These are phyloP conservation scores for Triplophysa rosa DNA, from an alignment of 2,113 vertebrate species.

Conservation along the genomic window DNA sequence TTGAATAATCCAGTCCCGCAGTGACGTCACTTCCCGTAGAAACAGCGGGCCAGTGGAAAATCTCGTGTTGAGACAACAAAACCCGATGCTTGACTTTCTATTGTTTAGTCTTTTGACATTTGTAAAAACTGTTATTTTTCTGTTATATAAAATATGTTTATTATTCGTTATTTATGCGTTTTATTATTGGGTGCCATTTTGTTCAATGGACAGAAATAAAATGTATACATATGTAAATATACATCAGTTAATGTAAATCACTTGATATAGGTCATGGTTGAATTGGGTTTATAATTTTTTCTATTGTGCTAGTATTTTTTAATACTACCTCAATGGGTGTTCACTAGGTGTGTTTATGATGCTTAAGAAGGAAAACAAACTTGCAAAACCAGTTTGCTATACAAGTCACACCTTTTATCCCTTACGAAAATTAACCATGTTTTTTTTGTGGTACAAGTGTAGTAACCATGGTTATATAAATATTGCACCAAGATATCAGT, in stretches of 20 bases:
- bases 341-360: conserved; percentile 25
- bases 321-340: not conserved
- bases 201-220: not conserved
- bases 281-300: not conserved
- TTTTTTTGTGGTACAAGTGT: too few species aligned
- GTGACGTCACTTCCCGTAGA: conserved; percentile 82
- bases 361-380: not conserved
- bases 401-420: not conserved
- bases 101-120: conserved; percentile 15
- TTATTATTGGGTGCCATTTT: not conserved
- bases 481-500: too few species aligned
- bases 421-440: too few species aligned
- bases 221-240: not conserved
- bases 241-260: not conserved
- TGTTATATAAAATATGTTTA: not conserved
- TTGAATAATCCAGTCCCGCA: conserved; percentile 56
- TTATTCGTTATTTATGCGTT: not conserved
- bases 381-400: conserved; percentile 19
- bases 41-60: conserved; percentile 53
- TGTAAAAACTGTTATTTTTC: not conserved
- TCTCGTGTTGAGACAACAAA: conserved; percentile 35
- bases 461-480: too few species aligned
- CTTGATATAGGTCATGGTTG: not conserved
- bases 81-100: conserved; percentile 18
- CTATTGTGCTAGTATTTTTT: not conserved